A percentile compares a stretch with the other conserved stretches of the same genome.
These are phyloP conservation scores for Cassiopea andromeda DNA, from an alignment of 30 jellyfish, hydroid and myxozoan species.

Conservation along the genomic window DNA sequence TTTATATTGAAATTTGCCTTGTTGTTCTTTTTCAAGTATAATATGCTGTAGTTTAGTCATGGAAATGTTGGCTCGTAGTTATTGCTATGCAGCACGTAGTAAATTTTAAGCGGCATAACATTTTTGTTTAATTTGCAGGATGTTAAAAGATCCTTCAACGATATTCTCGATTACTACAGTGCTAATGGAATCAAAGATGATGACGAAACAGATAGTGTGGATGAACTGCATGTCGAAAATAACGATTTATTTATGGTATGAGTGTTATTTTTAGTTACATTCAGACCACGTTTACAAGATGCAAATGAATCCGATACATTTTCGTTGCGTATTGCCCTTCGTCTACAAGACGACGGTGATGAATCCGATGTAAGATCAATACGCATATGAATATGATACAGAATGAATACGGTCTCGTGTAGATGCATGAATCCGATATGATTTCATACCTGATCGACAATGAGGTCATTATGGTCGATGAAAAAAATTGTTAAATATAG, in stretches of 20 bases:
- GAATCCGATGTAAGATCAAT: background rate
- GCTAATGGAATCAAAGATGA: conserved; percentile 61
- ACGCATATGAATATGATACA: background rate
- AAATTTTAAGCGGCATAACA: background rate
- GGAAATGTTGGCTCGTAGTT: no score
- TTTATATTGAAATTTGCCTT: no score
- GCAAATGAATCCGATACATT: background rate
- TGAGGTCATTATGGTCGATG: background rate
- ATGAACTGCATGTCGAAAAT: conserved; percentile 38
- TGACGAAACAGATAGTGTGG: conserved; percentile 32
- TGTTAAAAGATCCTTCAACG: conserved; percentile 68
- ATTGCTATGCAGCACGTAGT: no score
- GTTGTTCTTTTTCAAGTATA: no score
- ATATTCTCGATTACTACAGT: conserved; percentile 56
- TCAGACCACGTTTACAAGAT: no score
- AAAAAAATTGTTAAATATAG: no score
- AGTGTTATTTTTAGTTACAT: background rate
- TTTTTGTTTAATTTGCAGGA: conserved; percentile 46
- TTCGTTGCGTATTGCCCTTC: background rate
- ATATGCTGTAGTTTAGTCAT: no score
- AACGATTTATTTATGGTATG: conserved; percentile 61
- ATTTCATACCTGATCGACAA: background rate
- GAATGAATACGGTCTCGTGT: background rate
- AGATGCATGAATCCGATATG: background rate
- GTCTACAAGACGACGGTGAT: background rate